Evolutionary conservation across 2,113 vertebrate species (phyloP), one percentile per base, ranked within the genome.

Genomic region (Chlamydotis undulata): DNA sequence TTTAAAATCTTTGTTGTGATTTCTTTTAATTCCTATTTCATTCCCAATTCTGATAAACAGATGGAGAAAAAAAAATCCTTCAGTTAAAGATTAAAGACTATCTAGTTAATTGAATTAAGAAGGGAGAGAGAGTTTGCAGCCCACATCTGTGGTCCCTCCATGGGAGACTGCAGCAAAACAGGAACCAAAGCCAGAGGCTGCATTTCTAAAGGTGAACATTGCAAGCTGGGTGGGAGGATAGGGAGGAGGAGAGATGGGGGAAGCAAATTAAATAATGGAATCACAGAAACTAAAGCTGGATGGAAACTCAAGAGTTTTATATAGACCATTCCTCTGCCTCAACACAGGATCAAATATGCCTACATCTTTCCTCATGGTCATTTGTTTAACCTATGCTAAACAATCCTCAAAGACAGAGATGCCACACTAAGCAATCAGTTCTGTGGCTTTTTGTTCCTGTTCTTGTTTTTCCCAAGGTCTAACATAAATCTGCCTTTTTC

Each of bases 41-140:
- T 89, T 96, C 83, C 74, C 3, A 6, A 89, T 91, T 92, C 89
- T 74, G 90, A 96, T 91, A 91, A 96, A 95, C 96, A 94, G 94
- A 94, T 52, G 92, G 94, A 85, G 55, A 57, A 87, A 94, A 94
- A 86, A 95, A 94, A 49, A 49, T 41, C 41, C 55, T 82, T 87
- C 0, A 0, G 65, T 57, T 93, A 82, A 91, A 92, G 94, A 97
- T 94, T 94, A 96, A 96, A 94, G 80, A 73, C 84, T 57, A 9
- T 37, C 53, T 82, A 25, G 28, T 87, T 96, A 95, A 95, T 92
- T 96, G 92, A 94, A 93, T 94, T 94, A 93, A 87, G 89, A 87
- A 82, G n/a, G 55, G 65, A 95, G 56, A 80, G 59, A 81, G 83
- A 79, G 69, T 69, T 79, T 89, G n/a, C 28, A 76, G 53, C 87